Evolutionary conservation across 2,888 invertebrate genomes (phyloP).

Genomic region (Lasioglossum oenotherae): DNA sequence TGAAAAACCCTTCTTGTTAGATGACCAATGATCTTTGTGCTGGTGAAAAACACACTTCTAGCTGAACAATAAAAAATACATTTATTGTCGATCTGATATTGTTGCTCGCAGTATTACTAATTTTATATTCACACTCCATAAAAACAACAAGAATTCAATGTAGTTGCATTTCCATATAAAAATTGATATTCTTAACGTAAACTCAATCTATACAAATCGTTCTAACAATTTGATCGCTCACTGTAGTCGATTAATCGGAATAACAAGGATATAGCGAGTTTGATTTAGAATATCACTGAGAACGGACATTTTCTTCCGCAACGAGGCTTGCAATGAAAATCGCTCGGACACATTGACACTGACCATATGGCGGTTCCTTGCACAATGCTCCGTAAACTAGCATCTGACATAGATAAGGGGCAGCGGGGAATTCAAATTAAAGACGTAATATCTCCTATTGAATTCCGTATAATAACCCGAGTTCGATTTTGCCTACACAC

Average conservation of each 20-base stretch:
- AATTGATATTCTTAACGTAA: not conserved
- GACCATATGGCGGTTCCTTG: not conserved
- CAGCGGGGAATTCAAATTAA: not conserved
- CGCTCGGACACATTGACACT: not conserved
- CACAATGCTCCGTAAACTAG: not conserved
- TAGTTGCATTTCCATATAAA: not conserved
- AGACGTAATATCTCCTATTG: slow-evolving; percentile 3
- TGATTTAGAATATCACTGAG: not conserved
- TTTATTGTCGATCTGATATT: too few species aligned
- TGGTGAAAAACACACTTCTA: not conserved
- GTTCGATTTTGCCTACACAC: slow-evolving; percentile 28
- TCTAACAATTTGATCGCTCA: too few species aligned
- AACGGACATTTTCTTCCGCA: not conserved
- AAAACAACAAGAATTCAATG: too few species aligned
- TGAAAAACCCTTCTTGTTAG: not conserved
- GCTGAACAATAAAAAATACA: not conserved
- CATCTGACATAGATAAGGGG: not conserved
- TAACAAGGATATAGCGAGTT: not conserved
- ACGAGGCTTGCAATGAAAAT: not conserved
- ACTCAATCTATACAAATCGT: too few species aligned
- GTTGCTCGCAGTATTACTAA: too few species aligned
- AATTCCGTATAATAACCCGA: slow-evolving; percentile 1
- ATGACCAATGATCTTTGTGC: not conserved
- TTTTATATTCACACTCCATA: too few species aligned
- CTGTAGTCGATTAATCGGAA: not conserved